A percentile compares a stretch with the other conserved stretches of the same genome.
phyloP scores from a whole-genome alignment of 2,797 vertebrate species.

The Danio aesculapii region DNA sequence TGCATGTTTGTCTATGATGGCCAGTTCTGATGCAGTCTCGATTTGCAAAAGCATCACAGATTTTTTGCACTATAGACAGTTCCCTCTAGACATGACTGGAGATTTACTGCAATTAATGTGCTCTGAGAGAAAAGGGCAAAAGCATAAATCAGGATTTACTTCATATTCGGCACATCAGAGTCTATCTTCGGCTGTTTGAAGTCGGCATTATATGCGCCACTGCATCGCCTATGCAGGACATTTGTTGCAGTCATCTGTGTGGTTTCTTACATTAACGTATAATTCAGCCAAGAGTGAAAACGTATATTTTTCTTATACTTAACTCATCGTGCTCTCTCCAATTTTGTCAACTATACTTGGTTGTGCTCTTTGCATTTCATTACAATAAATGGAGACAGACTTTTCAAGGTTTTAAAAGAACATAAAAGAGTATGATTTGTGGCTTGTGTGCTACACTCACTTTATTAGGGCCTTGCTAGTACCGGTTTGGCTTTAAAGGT shows the following conservation, averaged over 20 bases:
- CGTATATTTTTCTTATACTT: too few relatives aligned
- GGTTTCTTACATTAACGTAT: not conserved
- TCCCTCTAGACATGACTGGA: conserved; percentile 52
- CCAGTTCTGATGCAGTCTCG: conserved; percentile 7
- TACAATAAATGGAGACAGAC: not conserved
- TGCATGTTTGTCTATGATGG: conserved; percentile 11
- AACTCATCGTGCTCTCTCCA: too few relatives aligned
- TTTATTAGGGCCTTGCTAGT: too few relatives aligned
- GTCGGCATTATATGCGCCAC: conserved; percentile 4
- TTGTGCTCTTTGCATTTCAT: not conserved
- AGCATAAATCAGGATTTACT: conserved; percentile 67
- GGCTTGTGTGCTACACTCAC: not conserved
- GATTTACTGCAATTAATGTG: conserved; percentile 54
- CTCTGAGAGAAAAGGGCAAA: conserved; percentile 62
- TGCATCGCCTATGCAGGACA: not conserved
- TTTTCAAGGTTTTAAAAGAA: not conserved
- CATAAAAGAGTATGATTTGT: not conserved
- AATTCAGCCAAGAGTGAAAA: not conserved
- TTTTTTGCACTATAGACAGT: conserved; percentile 63
- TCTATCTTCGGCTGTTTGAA: conserved; percentile 45
- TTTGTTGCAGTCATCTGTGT: conserved; percentile 18
- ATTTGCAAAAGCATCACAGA: conserved; percentile 56
- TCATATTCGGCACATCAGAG: conserved; percentile 43
- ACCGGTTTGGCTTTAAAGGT: too few relatives aligned
- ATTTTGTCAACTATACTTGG: not conserved